Conservation (phyloP, 1,140 invertebrate genomes). For the Heliconius congener region DNA sequence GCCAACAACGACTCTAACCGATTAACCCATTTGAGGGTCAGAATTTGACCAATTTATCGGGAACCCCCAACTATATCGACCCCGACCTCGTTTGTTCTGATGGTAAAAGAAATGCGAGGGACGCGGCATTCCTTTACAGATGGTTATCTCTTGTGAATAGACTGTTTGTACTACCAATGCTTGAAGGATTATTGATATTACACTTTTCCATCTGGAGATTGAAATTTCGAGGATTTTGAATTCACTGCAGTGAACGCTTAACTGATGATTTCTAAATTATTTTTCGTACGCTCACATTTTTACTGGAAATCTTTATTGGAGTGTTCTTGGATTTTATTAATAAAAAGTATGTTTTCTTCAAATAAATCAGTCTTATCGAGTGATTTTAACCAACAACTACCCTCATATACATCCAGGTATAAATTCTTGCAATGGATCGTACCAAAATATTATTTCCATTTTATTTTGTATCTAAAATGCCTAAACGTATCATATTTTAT, state of each 20-base stretch:
- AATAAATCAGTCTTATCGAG: no score
- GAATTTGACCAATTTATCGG: slow-evolving; percentile 44
- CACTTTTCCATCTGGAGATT: slow-evolving; percentile 55
- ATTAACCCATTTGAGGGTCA: slow-evolving; percentile 69
- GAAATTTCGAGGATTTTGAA: slow-evolving; percentile 36
- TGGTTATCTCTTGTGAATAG: slow-evolving; percentile 52
- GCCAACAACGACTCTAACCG: slow-evolving; percentile 63
- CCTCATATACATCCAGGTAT: no score
- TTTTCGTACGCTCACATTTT: neutral
- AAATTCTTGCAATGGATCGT: no score
- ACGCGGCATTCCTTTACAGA: slow-evolving; percentile 36
- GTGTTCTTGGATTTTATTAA: neutral
- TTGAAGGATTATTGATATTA: slow-evolving; percentile 65
- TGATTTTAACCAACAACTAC: no score
- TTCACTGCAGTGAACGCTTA: slow-evolving; percentile 18
- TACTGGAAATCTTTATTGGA: neutral
- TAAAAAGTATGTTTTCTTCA: neutral
- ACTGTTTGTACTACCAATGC: slow-evolving; percentile 61
- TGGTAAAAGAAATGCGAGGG: slow-evolving; percentile 30
- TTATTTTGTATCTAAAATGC: no score
- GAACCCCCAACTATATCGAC: slow-evolving; percentile 45
- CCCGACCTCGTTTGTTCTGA: slow-evolving; percentile 24
- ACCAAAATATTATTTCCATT: no score
- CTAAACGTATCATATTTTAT: no score
- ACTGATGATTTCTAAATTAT: slow-evolving; percentile 9